Evolutionary conservation across 2,113 vertebrate genomes (phyloP).

Genomic region (Asarcornis scutulata): DNA sequence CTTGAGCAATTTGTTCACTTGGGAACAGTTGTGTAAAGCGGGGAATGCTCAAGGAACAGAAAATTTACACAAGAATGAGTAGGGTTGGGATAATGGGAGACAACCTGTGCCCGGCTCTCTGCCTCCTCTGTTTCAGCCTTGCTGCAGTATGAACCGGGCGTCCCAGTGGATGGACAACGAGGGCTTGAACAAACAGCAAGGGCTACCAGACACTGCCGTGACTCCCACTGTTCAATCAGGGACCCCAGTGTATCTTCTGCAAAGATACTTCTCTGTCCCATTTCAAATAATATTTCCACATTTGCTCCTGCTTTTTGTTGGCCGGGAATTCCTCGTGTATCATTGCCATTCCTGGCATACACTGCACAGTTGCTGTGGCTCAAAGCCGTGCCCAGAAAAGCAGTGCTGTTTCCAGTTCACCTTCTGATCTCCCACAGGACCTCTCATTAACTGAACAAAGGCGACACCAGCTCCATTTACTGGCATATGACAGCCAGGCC

Average conservation of each 20-base stretch:
- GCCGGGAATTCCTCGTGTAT: background rate
- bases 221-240: accelerated
- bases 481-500: background rate
- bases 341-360: background rate
- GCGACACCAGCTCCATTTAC: background rate
- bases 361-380: background rate
- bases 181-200: background rate
- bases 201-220: background rate
- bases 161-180: background rate
- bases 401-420: background rate
- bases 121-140: background rate
- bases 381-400: background rate
- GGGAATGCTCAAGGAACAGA: background rate
- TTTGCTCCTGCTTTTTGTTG: background rate
- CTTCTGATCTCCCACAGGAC: background rate
- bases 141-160: background rate
- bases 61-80: background rate
- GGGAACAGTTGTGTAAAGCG: background rate
- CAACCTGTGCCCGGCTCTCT: background rate
- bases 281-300: background rate
- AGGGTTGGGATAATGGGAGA: background rate
- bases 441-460: background rate
- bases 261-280: background rate
- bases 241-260: background rate
- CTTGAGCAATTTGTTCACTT: background rate